Percentiles rank a stretch among this genome's conserved stretches.
Conservation (phyloP, 2,113 vertebrate genomes). For the Grallaria varia region DNA sequence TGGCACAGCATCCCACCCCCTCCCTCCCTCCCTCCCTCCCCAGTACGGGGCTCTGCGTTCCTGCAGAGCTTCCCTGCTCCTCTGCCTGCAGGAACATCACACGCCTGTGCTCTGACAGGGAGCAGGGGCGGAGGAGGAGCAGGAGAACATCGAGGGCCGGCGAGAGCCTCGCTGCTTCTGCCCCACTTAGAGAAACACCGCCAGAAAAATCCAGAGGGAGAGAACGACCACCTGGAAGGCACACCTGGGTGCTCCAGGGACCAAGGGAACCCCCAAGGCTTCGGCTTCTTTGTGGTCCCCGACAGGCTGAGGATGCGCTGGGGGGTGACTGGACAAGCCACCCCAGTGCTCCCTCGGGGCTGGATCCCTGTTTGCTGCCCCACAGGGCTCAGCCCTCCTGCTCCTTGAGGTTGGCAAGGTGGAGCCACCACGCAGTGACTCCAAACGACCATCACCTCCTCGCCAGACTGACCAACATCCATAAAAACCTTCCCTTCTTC, state of each 20-base stretch:
- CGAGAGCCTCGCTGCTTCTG: fast-evolving
- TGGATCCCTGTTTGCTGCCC: fast-evolving
- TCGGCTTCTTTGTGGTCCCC: fast-evolving
- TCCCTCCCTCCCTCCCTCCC: neutral
- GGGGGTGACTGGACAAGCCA: neutral
- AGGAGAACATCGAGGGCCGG: neutral
- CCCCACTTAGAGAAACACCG: neutral
- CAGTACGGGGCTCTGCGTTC: no score
- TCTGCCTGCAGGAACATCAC: neutral
- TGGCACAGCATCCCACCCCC: neutral
- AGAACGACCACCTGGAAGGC: neutral
- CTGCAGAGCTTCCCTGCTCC: neutral
- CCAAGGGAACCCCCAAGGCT: fast-evolving
- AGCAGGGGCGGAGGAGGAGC: neutral
- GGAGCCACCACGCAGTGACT: fast-evolving
- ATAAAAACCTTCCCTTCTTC: neutral
- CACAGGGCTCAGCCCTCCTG: fast-evolving
- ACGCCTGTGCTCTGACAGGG: neutral
- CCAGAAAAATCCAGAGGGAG: neutral
- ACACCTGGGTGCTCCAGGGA: neutral
- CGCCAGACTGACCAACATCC: neutral
- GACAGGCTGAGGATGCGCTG: fast-evolving
- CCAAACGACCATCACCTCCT: neutral
- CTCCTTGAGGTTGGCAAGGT: fast-evolving
- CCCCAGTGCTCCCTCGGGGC: neutral